phyloP scores from a whole-genome alignment of 2,113 vertebrate species.

The Cranoglanis bouderius region DNA sequence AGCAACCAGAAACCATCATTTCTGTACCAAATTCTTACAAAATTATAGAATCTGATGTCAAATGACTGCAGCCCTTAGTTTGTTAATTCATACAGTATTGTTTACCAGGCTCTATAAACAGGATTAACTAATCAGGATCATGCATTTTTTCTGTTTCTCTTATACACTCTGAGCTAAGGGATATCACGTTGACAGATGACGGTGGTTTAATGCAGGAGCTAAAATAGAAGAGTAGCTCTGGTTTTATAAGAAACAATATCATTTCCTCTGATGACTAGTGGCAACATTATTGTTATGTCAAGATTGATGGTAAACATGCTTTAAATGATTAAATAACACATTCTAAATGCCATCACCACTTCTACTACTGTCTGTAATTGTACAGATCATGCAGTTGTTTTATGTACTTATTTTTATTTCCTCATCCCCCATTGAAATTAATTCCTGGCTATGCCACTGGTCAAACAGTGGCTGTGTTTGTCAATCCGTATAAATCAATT shows the following conservation, averaged over 20 bases:
- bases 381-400: conserved; percentile 3
- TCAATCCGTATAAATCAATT: background rate
- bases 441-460: background rate
- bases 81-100: background rate
- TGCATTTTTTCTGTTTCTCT: background rate
- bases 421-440: background rate
- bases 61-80: background rate
- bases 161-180: background rate
- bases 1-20: background rate
- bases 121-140: background rate
- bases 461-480: background rate
- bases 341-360: background rate
- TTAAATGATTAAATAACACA: background rate
- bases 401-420: background rate
- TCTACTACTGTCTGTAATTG: conserved; percentile 5
- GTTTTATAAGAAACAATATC: background rate
- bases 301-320: conserved; percentile 5
- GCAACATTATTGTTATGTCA: too few species aligned
- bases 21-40: background rate
- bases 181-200: background rate
- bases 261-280: background rate
- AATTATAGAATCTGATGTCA: background rate
- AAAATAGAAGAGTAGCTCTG: background rate
- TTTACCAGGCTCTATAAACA: background rate
- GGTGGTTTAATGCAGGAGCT: background rate